Conservation (phyloP, 2,797 vertebrate genomes). For the Mus spretus region DNA sequence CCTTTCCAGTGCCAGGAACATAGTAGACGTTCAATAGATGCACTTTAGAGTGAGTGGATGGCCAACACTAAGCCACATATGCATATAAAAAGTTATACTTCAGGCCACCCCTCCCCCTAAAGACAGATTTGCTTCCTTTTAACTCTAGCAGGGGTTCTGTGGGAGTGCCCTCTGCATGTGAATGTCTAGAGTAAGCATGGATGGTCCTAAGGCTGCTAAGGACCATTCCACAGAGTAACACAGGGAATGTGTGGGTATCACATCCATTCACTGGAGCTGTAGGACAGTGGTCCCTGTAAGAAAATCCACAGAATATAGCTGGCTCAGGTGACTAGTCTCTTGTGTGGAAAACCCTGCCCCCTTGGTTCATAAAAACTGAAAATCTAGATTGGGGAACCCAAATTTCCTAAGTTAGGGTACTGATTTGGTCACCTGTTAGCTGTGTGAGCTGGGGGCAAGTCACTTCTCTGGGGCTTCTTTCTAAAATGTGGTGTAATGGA, state of each 20-base stretch:
- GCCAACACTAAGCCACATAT: constrained; percentile 1
- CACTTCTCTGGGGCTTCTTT: constrained; percentile 14
- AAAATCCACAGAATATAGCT: background rate
- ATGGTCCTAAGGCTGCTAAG: background rate
- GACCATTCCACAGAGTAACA: background rate
- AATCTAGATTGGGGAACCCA: constrained; percentile 10
- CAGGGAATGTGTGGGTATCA: background rate
- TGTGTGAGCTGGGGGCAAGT: constrained; percentile 39
- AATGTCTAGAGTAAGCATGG: background rate
- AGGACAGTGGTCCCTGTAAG: background rate
- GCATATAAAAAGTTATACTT: background rate
- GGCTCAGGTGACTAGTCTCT: background rate
- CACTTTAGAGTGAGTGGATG: constrained; percentile 32
- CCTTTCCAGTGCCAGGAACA: constrained; percentile 57
- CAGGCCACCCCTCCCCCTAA: background rate
- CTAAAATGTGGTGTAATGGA: constrained; percentile 9
- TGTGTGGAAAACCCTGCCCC: background rate
- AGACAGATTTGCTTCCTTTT: constrained; percentile 26
- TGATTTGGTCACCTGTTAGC: constrained; percentile 6
- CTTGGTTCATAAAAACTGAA: background rate
- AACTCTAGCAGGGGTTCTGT: background rate
- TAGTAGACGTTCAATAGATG: constrained; percentile 72
- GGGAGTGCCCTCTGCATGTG: background rate
- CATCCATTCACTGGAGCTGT: background rate
- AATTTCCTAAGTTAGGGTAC: constrained; percentile 29